Base-by-base conservation (phyloP, 2,888 invertebrate genomes). In the Brassicogethes aeneus region DNA sequence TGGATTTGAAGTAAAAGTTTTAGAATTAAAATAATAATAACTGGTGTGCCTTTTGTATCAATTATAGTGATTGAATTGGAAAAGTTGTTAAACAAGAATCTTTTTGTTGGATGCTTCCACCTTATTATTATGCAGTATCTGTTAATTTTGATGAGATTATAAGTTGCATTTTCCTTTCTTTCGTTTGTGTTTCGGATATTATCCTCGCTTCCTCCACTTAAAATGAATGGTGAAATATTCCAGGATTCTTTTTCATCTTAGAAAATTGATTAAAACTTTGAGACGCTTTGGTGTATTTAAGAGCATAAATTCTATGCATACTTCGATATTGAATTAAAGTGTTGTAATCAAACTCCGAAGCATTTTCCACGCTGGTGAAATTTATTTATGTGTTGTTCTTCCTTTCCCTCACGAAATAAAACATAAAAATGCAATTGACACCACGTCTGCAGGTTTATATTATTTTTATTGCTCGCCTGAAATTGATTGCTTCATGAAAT, bases 271-370 rank as follows among this genome's bases (percentile, higher is more conserved):
- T 67, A 67, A 66, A 66, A 67, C 56, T 66, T 66, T 64, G 64
- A 63, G 62, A 62, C 62, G 61, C 59, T 60, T 56, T 61, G 56
- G 56, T 61, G 62, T 64, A 64, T 66, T 66, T 66, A 66, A 67
- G 64, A 60, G 64, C 65, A 66, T 66, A 66, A 67, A 67, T 67
- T 67, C 65, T 66, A 64, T 65, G 67, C 66, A 66, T 66, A 67
- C 66, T 67, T 67, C 65, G 65, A 64, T 65, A 67, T 66, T 66
- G 66, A 65, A 66, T 66, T 67, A 67, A 65, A 67, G 64, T 64
- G 64, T 64, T 65, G 63, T 65, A 57, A 56, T 56, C 57, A 57
- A 57, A 55, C 55, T 54, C 57, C 41, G 42, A 47, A 50, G 55
- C 48, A 50, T 58, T 59, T 55, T 52, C 53, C 47, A 50, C 53